These are phyloP conservation scores for Ploceus nigricollis DNA, from an alignment of 2,113 vertebrate genomes.

Conservation along the genomic window DNA sequence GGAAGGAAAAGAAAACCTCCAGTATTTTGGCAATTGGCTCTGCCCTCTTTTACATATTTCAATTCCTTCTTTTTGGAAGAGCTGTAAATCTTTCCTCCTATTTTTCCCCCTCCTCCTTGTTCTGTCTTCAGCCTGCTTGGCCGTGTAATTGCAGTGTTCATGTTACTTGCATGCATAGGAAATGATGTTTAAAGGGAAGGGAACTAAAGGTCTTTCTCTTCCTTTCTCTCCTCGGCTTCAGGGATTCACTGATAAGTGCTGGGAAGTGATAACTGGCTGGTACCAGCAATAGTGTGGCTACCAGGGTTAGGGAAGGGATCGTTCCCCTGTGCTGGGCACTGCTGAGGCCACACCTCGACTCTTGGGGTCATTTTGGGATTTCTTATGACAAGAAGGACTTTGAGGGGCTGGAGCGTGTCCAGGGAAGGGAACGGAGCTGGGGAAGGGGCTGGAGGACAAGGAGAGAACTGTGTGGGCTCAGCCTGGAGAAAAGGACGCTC, in stretches of 20 bases:
- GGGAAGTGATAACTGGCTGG: neutral
- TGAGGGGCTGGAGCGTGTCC: rapidly evolving
- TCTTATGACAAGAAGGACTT: neutral
- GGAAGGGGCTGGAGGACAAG: neutral
- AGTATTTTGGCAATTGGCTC: constrained; percentile 27
- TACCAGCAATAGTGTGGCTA: too few relatives aligned
- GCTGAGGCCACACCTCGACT: neutral
- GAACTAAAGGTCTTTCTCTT: neutral
- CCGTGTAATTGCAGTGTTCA: neutral
- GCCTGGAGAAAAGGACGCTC: neutral
- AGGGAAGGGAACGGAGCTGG: rapidly evolving
- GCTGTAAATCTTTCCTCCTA: neutral
- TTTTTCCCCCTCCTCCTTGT: neutral
- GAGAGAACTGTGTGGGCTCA: neutral
- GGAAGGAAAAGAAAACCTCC: constrained; percentile 57
- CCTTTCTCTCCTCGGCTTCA: neutral
- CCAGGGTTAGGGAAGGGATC: neutral
- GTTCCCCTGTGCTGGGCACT: neutral
- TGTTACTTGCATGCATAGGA: neutral
- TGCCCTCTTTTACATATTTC: constrained; percentile 40
- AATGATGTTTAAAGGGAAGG: neutral
- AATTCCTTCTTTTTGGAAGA: constrained; percentile 20
- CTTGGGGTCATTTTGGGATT: neutral
- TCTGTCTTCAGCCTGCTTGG: neutral
- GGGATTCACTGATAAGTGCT: neutral